phyloP scores from a whole-genome alignment of 2,113 vertebrate genomes.

The Steatornis caripensis region DNA sequence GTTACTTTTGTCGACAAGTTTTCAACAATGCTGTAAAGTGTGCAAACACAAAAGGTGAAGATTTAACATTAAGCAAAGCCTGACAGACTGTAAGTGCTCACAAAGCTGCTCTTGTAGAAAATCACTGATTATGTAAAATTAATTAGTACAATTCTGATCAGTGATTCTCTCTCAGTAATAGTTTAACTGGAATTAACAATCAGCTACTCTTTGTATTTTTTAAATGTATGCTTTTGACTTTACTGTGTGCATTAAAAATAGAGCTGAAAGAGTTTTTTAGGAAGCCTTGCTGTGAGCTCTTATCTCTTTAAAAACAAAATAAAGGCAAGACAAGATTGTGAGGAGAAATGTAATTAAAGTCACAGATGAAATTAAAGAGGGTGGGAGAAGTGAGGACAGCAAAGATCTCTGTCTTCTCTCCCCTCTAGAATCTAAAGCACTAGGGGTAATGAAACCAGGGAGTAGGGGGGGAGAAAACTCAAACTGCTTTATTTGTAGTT shows the following conservation, averaged over 20 bases:
- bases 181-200: constrained; percentile 62
- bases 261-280: constrained; percentile 44
- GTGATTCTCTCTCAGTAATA: constrained; percentile 40
- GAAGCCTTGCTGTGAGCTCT: constrained; percentile 29
- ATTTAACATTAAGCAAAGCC: constrained; percentile 1
- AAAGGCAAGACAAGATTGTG: constrained; percentile 28
- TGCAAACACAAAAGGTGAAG: constrained; percentile 7
- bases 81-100: not conserved
- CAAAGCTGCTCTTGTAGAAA: constrained; percentile 12
- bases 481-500: not conserved
- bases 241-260: constrained; percentile 57
- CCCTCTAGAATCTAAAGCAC: not conserved
- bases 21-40: not conserved
- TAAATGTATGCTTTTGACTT: constrained; percentile 27
- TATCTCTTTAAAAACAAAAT: constrained; percentile 59
- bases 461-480: not conserved
- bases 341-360: constrained; percentile 63
- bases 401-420: not conserved
- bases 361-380: constrained; percentile 33
- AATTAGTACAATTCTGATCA: constrained; percentile 55
- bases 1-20: not conserved
- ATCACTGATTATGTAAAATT: constrained; percentile 65
- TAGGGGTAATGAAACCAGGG: not conserved
- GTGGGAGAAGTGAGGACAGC: constrained; percentile 34
- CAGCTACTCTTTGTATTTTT: constrained; percentile 43